These are phyloP conservation scores for Mastomys natalensis DNA, from an alignment of 2,113 vertebrate species.

Conservation along the genomic window DNA sequence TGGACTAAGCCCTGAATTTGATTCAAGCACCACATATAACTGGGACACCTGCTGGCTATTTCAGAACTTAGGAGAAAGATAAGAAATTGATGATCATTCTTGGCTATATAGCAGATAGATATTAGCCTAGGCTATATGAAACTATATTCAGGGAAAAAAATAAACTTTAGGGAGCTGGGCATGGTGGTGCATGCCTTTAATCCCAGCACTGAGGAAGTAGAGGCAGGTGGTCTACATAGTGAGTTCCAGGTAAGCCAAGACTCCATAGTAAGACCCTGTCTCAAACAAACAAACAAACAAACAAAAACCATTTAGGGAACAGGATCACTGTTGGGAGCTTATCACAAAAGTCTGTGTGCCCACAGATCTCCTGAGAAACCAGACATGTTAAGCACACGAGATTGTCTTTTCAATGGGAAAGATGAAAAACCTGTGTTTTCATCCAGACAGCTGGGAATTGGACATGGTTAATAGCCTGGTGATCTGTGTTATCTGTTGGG, in stretches of 20 bases:
- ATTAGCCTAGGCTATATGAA: background rate
- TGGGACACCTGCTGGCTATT: background rate
- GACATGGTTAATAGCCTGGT: background rate
- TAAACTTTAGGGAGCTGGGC: background rate
- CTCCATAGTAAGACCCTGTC: background rate
- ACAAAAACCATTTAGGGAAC: conserved; percentile 6
- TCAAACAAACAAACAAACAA: background rate
- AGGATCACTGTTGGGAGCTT: background rate
- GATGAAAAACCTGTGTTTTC: no score
- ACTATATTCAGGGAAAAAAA: background rate
- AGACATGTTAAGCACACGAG: background rate
- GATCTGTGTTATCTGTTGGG: background rate
- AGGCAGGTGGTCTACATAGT: background rate
- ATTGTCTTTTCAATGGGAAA: background rate
- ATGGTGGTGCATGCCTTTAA: background rate
- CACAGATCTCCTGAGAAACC: background rate
- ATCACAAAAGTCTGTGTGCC: background rate
- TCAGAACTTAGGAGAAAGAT: background rate
- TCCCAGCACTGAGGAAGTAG: background rate
- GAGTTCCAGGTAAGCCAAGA: background rate
- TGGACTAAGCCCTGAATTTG: background rate
- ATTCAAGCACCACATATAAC: background rate
- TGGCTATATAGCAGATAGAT: background rate
- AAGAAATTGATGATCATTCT: background rate
- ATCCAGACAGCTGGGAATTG: background rate